Conservation (phyloP, 2,113 vertebrate species). For the Onychorhynchus coronatus region DNA sequence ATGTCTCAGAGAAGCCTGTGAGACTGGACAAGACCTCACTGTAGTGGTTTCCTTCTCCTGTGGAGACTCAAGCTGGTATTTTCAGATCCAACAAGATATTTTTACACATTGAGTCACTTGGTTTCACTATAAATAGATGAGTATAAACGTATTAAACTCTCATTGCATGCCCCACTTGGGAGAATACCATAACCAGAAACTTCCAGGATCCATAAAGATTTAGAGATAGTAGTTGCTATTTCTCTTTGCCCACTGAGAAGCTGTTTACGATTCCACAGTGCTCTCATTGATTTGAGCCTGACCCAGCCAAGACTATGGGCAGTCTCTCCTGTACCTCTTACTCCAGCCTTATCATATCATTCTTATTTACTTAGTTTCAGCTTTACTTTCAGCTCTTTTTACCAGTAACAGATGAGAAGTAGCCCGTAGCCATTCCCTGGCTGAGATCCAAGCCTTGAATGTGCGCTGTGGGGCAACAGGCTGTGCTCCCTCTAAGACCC, state of each 20-base stretch:
- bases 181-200: background rate
- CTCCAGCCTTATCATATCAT: background rate
- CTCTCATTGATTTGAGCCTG: background rate
- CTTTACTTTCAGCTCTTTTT: background rate
- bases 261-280: background rate
- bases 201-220: background rate
- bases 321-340: background rate
- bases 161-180: background rate
- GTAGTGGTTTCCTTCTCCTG: background rate
- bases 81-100: background rate
- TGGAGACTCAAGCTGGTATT: background rate
- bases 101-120: background rate
- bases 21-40: background rate
- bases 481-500: rapidly evolving
- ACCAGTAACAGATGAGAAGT: background rate
- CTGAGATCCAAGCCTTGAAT: background rate
- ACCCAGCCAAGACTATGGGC: background rate
- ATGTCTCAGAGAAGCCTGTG: background rate
- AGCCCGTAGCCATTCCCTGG: rapidly evolving
- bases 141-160: background rate
- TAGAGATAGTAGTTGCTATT: background rate
- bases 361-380: background rate
- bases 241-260: background rate
- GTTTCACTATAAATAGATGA: background rate
- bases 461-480: rapidly evolving